Percentiles rank a stretch among this genome's conserved stretches.
phyloP scores from a whole-genome alignment of 2,888 invertebrate genomes.

The Venusia cambrica region DNA sequence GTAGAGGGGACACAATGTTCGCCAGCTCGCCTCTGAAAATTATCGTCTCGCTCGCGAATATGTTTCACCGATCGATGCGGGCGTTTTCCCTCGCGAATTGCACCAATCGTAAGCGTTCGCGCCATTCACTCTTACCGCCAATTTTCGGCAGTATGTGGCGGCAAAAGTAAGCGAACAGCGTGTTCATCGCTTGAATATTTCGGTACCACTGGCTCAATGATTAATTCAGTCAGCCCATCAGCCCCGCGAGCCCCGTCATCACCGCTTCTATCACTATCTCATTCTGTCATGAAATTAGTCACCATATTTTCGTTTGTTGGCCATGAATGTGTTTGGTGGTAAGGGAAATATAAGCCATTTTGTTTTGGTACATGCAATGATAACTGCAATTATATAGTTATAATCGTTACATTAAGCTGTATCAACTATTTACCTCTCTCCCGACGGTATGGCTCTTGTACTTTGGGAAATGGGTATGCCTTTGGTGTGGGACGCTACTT shows the following conservation, averaged over 20 bases:
- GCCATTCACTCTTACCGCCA: constrained; percentile 44
- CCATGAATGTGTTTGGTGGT: too few species aligned
- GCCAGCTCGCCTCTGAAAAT: constrained; percentile 73
- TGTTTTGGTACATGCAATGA: too few species aligned
- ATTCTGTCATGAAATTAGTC: constrained; percentile 28
- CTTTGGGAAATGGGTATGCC: too few species aligned
- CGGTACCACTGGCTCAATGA: constrained; percentile 39
- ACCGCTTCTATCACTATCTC: constrained; percentile 30
- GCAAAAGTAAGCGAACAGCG: constrained; percentile 19
- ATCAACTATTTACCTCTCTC: too few species aligned
- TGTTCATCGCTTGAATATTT: constrained; percentile 36
- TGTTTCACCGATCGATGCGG: constrained; percentile 68
- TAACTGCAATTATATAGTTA: too few species aligned
- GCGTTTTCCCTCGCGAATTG: constrained; percentile 63
- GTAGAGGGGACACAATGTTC: constrained; percentile 69
- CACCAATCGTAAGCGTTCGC: constrained; percentile 55
- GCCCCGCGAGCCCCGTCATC: too few species aligned
- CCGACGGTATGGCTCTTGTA: too few species aligned
- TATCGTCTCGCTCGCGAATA: constrained; percentile 72
- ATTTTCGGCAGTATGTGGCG: constrained; percentile 44
- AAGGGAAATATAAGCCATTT: constrained; percentile 9
- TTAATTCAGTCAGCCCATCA: constrained; percentile 22
- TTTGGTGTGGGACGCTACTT: too few species aligned
- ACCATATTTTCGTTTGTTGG: constrained; percentile 23
- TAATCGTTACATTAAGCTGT: too few species aligned